Evolutionary conservation across 2,797 vertebrate genomes (phyloP).

Genomic region (Chrosomus eos): DNA sequence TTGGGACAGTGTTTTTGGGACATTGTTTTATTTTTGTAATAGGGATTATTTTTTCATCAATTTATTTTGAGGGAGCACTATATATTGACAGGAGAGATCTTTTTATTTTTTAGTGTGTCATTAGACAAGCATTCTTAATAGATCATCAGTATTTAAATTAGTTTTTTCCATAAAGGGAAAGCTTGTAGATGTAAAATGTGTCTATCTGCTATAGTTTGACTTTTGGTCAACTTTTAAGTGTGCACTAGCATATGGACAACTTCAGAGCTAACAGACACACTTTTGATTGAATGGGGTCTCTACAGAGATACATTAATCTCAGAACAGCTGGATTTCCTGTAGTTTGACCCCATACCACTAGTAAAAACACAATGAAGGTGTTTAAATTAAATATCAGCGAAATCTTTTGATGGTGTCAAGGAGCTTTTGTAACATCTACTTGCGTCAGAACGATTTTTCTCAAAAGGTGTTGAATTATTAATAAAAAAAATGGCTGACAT

Average conservation of each 20-base stretch:
- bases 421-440: constrained; percentile 33
- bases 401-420: constrained; percentile 10
- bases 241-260: background rate
- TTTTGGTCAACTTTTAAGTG: background rate
- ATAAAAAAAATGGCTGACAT: constrained; percentile 61
- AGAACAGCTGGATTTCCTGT: constrained; percentile 74
- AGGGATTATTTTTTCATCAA: too few species aligned
- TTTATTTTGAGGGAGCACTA: too few species aligned
- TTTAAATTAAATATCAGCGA: constrained; percentile 13
- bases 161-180: background rate
- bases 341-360: constrained; percentile 28
- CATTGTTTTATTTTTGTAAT: too few species aligned
- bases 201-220: background rate
- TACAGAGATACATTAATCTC: constrained; percentile 77
- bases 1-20: too few species aligned
- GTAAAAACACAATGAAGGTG: constrained; percentile 25
- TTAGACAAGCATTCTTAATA: background rate
- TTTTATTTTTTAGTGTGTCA: background rate
- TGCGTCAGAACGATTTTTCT: constrained; percentile 31
- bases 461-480: constrained; percentile 32
- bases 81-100: background rate
- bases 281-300: background rate
- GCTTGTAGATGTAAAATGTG: background rate
- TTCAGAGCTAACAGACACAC: constrained; percentile 15
- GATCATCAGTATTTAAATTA: background rate